Conservation (phyloP, 2,888 invertebrate genomes). For the Mesorhabditis spiculigera region DNA sequence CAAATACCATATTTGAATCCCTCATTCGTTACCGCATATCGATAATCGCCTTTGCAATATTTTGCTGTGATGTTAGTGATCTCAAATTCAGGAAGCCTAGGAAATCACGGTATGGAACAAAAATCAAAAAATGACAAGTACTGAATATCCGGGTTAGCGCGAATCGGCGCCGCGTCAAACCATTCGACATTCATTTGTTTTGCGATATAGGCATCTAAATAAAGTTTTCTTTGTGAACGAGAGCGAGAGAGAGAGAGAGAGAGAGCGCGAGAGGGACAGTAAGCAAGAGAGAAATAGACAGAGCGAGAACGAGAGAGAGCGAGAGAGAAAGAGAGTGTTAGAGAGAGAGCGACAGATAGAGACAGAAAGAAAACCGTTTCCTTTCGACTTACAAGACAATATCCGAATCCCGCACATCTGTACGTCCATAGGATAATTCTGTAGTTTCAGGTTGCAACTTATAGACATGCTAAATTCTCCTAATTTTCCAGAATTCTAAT, state of each 20-base stretch:
- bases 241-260: no score
- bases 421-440: constrained; percentile 53
- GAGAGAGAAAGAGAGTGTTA: no score
- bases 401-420: constrained; percentile 50
- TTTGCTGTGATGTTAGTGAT: constrained; percentile 16
- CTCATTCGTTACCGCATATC: constrained; percentile 34
- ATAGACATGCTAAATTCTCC: constrained; percentile 20
- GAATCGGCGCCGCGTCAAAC: constrained; percentile 31
- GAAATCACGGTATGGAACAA: neutral
- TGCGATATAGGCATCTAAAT: constrained; percentile 39
- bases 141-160: neutral
- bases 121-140: neutral
- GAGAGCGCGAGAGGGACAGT: no score
- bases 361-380: no score
- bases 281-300: no score
- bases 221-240: neutral
- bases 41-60: constrained; percentile 24
- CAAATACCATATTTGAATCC: constrained; percentile 24
- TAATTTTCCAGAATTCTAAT: neutral
- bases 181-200: constrained; percentile 37
- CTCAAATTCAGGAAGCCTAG: constrained; percentile 31
- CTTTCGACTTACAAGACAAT: constrained; percentile 38
- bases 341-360: no score
- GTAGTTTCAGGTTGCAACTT: constrained; percentile 30
- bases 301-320: no score